Evolutionary conservation across 2,113 vertebrate species (phyloP).

Genomic region (Trinectes maculatus): DNA sequence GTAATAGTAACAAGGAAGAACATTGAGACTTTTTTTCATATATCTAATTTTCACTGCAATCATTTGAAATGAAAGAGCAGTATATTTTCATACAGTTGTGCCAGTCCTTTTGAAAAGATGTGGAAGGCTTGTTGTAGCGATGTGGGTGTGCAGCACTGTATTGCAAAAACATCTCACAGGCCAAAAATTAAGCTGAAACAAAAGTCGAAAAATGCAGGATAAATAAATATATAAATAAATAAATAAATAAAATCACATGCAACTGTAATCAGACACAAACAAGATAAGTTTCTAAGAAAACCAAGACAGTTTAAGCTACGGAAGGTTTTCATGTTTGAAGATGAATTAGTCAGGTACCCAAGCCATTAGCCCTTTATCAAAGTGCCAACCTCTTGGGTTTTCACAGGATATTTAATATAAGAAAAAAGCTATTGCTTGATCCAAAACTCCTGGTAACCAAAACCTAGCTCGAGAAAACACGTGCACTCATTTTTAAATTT

Average conservation of each 20-base stretch:
- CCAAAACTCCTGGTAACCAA: constrained; percentile 33
- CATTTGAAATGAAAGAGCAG: constrained; percentile 11
- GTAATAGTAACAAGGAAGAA: constrained; percentile 28
- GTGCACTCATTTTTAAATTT: constrained; percentile 38
- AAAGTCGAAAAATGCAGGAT: constrained; percentile 40
- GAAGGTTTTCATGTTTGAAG: constrained; percentile 20
- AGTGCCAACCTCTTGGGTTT: constrained; percentile 28
- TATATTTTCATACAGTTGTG: constrained; percentile 8
- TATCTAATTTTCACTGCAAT: background rate
- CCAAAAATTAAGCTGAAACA: constrained; percentile 32
- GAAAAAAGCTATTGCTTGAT: constrained; percentile 57
- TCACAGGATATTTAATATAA: constrained; percentile 18
- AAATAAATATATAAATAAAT: constrained; percentile 40
- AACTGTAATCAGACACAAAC: constrained; percentile 39
- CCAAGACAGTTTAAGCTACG: constrained; percentile 8
- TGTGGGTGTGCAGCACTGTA: constrained; percentile 39
- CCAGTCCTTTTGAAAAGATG: background rate
- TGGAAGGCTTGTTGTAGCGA: background rate
- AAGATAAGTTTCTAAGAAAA: constrained; percentile 29
- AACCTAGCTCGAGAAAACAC: constrained; percentile 38
- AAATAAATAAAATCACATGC: constrained; percentile 46
- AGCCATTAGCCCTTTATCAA: constrained; percentile 59
- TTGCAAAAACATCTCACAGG: constrained; percentile 43
- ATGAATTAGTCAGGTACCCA: constrained; percentile 28
- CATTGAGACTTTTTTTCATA: constrained; percentile 11